Base-by-base conservation (phyloP, 2,888 invertebrate species). In the Endotricha flammealis region DNA sequence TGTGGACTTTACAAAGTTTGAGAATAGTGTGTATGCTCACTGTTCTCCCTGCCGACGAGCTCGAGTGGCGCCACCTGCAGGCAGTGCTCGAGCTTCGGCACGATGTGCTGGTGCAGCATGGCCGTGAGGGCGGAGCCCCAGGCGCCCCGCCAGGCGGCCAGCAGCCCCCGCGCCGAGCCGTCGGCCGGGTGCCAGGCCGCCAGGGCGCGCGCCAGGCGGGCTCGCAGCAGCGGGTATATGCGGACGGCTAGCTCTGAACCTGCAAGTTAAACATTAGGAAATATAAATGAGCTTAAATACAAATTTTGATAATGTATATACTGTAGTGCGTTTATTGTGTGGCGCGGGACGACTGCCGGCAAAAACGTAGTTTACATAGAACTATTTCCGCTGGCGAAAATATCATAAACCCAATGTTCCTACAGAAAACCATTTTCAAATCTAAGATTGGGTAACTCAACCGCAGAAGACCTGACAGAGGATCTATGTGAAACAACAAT, bases 151-250 rank as follows among this genome's bases (percentile, higher is more conserved):
- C 99, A 99, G 0, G 99, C 98, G 36, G 92, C 90, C 13, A 99
- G 88, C 88, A 99, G 95, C 12, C 95, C 90, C 48, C 95, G 91
- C 0, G 98, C 99, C 0, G 98, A 98, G 23, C 91, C 89, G 85
- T 99, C 99, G 0, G 95, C 95, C 0, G 98, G 98, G 81, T 97
- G 95, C 99, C 99, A 99, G 35, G 93, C 93, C n/a, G 90, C 89
- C 44, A 99, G 87, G 7, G 98, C 98, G 22, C 90, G 89, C 16
- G 95, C 94, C 32, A 99, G 87, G 65, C 98, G 98, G 33, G 97
- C 93, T 28, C 98, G 90, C 53, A 99, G 96, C 27, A 94, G 91
- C 1, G 96, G 95, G 85, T 96, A 98, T 20, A 97, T 91, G 0
- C 85, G 78, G 0, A 83, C 79, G 12, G 89, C 86, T 32, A 91